phyloP scores from a whole-genome alignment of 2,113 vertebrate genomes.

The Tetrao urogallus region DNA sequence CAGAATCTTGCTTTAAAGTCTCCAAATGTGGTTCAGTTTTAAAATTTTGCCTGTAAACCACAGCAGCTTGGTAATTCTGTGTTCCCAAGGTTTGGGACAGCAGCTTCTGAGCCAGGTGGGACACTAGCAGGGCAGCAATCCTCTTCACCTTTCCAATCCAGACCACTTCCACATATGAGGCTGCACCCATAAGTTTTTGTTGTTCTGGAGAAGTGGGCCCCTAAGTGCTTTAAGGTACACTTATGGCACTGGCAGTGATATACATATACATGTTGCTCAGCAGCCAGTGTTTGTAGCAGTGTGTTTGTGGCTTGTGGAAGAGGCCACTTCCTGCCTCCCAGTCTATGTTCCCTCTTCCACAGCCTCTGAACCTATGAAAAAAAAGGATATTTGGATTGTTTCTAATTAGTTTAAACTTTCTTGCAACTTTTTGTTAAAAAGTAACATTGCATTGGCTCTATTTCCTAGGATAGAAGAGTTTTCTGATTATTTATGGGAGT shows the following conservation, averaged over 20 bases:
- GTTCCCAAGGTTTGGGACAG: background rate
- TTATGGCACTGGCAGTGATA: background rate
- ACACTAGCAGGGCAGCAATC: background rate
- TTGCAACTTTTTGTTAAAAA: background rate
- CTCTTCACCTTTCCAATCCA: slow-evolving; percentile 10
- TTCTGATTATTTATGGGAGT: background rate
- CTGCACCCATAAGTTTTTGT: background rate
- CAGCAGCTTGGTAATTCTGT: background rate
- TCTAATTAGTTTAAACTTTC: slow-evolving; percentile 11
- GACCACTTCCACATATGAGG: background rate
- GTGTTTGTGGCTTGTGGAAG: background rate
- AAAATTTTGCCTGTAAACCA: background rate
- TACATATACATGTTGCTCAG: background rate
- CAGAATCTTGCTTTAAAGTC: background rate
- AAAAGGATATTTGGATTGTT: background rate
- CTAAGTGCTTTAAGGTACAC: background rate
- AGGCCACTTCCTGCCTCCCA: background rate
- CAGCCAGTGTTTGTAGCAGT: background rate
- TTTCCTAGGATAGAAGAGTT: background rate
- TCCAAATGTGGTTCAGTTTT: background rate
- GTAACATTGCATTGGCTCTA: background rate
- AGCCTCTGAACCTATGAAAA: background rate
- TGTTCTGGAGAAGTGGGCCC: background rate
- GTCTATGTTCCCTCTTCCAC: background rate
- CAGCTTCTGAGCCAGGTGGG: background rate